Base-by-base conservation (phyloP, 2,888 invertebrate species). In the Allophyes oxyacanthae region DNA sequence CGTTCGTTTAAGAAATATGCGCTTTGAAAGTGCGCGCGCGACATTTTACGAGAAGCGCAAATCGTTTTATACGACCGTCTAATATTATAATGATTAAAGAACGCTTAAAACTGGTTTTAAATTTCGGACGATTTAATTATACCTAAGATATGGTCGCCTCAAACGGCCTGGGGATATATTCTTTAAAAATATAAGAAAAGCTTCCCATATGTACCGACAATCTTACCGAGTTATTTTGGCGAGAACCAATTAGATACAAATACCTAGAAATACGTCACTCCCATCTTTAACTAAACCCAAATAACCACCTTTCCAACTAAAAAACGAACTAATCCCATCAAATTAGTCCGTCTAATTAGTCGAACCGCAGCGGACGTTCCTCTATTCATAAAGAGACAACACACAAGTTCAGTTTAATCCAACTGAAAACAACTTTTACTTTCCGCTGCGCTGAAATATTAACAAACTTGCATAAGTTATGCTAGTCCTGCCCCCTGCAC, bases 391-490 rank as follows among this genome's bases (percentile, higher is more conserved):
- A 66, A 65, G 67, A 69, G 66, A 67, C 60, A 56, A 60, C 75
- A 69, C 44, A 69, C 59, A 66, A 58, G 67, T 60, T 60, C 68
- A 49, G 37, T 50, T 62, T 72, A 72, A 76, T 76, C 58, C 60
- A 59, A 70, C 71, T 56, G 64, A 71, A 82, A 80, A 77, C 78
- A 72, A 89, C 91, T 91, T 87, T 92, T 87, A 90, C 91, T 91
- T 91, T 91, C 87, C 82, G 78, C 83, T 75, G 74, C 62, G 70
- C 78, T 91, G 85, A 90, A 92, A 91, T 91, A 90, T 92, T 91
- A 90, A 90, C 88, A 84, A 89, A 86, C 87, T 90, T 92, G 90
- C 92, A 92, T 91, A 90, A 91, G 86, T 87, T 86, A 87, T 81
- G 83, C 81, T 74, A 64, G 63, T 45, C 37, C 55, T 61, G 68